Base-by-base conservation (phyloP, 1,140 invertebrate genomes). In the Heliconius melpomene region DNA sequence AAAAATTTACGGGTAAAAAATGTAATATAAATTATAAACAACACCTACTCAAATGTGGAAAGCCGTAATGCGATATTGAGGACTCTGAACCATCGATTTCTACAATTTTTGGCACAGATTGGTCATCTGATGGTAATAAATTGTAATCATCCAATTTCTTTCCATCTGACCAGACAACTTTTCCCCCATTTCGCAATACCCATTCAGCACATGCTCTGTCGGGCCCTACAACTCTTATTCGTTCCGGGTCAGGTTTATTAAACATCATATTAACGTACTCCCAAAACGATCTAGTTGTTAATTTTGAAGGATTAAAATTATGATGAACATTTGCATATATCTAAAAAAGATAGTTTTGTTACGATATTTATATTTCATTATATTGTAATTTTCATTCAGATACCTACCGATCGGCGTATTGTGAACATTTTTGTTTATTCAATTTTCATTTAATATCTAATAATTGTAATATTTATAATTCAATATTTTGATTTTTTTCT, bases 191-290 rank as follows among this genome's bases (percentile, higher is more conserved):
- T 87, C 96, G 93, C 70, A 98, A 90, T 16, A 98, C 94, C 98
- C 98, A 99, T 94, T 99, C 98, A 6, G 98, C 97, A 95, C 98
- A 98, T n/a, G 97, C 97, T 87, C 96, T 89, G 90, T 99, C 98
- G 6, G 98, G 96, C 1, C 98, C 98, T 79, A 98, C 95, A 85
- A 95, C 91, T 90, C 97, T 96, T 46, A 98, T 95, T 83, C 98
- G 93, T 8, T 96, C 93, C 38, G 94, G 83, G 90, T 98, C 97
- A 77, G 97, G 95, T 80, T 92, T 94, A 95, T 97, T 95, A 82
- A 95, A 96, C 89, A 95, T 95, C 89, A 95, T 93, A 83, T 95
- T 95, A 0, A 95, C 89, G 91, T 94, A 96, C 84, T 95, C 93
- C 93, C 94, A 95, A 81, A 95, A 91, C 57, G 54, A 75, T 79